Evolutionary conservation across 2,888 invertebrate genomes (phyloP).

Genomic region (Dryocosmus kuriphilus): DNA sequence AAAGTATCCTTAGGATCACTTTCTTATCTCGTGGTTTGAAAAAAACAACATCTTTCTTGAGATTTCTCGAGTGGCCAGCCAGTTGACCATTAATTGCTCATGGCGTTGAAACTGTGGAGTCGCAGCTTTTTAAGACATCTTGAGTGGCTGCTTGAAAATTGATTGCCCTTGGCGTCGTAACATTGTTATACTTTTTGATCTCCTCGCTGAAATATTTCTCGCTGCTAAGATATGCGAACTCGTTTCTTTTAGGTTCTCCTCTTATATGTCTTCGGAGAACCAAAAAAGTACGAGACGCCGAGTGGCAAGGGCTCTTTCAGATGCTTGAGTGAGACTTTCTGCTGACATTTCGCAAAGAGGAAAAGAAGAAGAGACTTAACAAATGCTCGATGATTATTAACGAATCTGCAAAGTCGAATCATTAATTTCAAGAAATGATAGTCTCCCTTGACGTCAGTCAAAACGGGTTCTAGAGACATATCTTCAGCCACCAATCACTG

Average conservation of each 20-base stretch:
- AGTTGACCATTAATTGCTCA: constrained; percentile 34
- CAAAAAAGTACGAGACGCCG: background rate
- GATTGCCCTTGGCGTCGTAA: constrained; percentile 31
- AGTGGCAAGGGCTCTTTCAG: constrained; percentile 27
- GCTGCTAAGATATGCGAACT: constrained; percentile 26
- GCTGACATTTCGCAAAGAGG: constrained; percentile 7
- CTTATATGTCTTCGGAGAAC: constrained; percentile 5
- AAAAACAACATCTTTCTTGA: constrained; percentile 8
- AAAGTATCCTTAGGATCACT: constrained; percentile 23
- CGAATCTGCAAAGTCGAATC: constrained; percentile 34
- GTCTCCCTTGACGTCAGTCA: constrained; percentile 18
- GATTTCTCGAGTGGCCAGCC: constrained; percentile 34
- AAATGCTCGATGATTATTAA: constrained; percentile 37
- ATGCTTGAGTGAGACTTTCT: constrained; percentile 12
- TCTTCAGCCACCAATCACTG: constrained; percentile 33
- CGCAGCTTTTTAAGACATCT: constrained; percentile 28
- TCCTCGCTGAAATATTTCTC: constrained; percentile 23
- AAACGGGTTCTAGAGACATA: constrained; percentile 38
- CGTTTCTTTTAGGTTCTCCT: constrained; percentile 21
- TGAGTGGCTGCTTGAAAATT: constrained; percentile 36
- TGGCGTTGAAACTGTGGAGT: constrained; percentile 34
- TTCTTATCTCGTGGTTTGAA: constrained; percentile 20
- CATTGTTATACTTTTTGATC: constrained; percentile 37
- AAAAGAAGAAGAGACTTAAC: constrained; percentile 25
- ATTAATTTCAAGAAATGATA: constrained; percentile 38